Evolutionary conservation across 2,888 invertebrate genomes (phyloP).

Genomic region (Cyclophora albipunctata): DNA sequence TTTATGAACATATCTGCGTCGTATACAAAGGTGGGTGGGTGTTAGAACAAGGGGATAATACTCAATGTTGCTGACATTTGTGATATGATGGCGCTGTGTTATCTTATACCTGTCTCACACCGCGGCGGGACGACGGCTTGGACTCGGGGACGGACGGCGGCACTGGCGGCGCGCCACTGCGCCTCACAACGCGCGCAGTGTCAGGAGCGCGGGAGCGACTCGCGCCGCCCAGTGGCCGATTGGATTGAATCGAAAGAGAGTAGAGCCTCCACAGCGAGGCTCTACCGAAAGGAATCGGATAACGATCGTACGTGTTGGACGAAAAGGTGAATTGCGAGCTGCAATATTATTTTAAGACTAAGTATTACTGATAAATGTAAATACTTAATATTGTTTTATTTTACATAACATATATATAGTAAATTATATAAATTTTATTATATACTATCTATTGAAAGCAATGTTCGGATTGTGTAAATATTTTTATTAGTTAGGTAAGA

Average conservation of each 20-base stretch:
- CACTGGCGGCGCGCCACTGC: background rate
- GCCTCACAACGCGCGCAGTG: background rate
- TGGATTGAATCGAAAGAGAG: background rate
- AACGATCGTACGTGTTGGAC: conserved; percentile 17
- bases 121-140: background rate
- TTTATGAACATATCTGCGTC: conserved; percentile 72
- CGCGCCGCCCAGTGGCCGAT: too few species aligned
- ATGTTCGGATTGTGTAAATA: conserved; percentile 64
- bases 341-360: conserved; percentile 63
- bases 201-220: too few species aligned
- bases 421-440: conserved; percentile 40
- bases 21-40: conserved; percentile 58
- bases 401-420: conserved; percentile 19
- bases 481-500: conserved; percentile 46
- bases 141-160: background rate
- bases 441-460: conserved; percentile 49
- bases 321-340: conserved; percentile 52
- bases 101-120: background rate
- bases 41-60: conserved; percentile 67
- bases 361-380: conserved; percentile 62
- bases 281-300: conserved; percentile 16
- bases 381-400: conserved; percentile 37
- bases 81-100: background rate
- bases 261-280: conserved; percentile 8
- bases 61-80: conserved; percentile 32